Base-by-base conservation (phyloP, 2,797 vertebrate species). In the Cirrhinus molitorella region DNA sequence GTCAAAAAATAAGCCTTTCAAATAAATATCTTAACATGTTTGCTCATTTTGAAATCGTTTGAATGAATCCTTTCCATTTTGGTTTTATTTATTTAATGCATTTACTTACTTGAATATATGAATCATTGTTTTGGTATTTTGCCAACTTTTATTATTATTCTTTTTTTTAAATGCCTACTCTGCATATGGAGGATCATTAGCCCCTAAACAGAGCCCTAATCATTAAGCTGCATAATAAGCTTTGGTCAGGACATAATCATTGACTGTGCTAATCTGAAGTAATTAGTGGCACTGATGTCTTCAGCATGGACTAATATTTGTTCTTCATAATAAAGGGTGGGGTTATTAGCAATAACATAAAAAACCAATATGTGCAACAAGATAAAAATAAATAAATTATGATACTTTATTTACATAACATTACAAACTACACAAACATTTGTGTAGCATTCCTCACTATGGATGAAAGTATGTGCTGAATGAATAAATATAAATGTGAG, bases 201-300 rank as follows among this genome's bases (percentile, higher is more conserved):
- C 31, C 88, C 86, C 86, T 84, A 82, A 90, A 89, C 84, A 66
- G 68, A 9, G 85, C 40, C 88, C 86, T 47, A 71, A 68, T 67
- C 76, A 81, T 88, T 87, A 91, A 91, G 84, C 83, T 86, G 87
- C 63, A 34, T 93, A 93, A 93, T 93, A 90, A 92, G 93, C 90
- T 92, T 93, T 93, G 90, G 83, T 84, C 53, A 86, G 89, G 88
- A 89, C 74, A 65, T 91, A 91, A 91, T 93, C 89, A 89, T 85
- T 81, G 59, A 82, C 65, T 40, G 59, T 63, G 55, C 79, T 94
- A 93, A 95, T 94, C 92, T 93, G 43, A 16, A 77, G 78, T 66
- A 72, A 61, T 80, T 73, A 71, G 47, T 67, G 66, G 59, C 61
- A 85, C 85, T 89, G 5, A 65, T 75, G 72, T 31, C 75, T 87